Evolutionary conservation across 1,140 invertebrate species (phyloP).

Genomic region (Solenopsis fugax): DNA sequence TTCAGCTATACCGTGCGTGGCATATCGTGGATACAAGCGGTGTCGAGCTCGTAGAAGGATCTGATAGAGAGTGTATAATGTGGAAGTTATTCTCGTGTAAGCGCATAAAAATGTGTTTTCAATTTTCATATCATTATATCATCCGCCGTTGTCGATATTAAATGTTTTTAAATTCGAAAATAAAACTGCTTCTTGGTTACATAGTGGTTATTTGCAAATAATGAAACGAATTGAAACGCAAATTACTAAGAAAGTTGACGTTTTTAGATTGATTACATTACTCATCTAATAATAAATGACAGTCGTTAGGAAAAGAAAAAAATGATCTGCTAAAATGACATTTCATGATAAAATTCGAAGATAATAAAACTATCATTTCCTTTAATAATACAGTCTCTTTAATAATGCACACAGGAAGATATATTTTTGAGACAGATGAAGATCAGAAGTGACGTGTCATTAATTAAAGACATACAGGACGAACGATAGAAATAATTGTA

Average conservation of each 20-base stretch:
- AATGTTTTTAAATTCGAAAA: neutral
- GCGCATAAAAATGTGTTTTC: constrained; percentile 41
- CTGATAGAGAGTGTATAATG: neutral
- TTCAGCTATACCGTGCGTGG: neutral
- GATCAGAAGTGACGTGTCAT: neutral
- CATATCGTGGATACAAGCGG: neutral
- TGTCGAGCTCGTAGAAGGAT: neutral
- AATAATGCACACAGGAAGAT: neutral
- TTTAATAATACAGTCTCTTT: neutral
- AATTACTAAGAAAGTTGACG: neutral
- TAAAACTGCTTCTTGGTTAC: neutral
- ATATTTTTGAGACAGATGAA: neutral
- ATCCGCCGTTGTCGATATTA: neutral
- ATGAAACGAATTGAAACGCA: neutral
- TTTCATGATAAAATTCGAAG: neutral
- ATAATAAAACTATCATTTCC: neutral
- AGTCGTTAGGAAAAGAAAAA: neutral
- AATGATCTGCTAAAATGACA: neutral
- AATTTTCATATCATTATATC: neutral
- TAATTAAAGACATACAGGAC: too few species aligned
- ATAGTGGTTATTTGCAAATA: neutral
- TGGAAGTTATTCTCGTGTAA: constrained; percentile 29
- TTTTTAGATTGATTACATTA: neutral
- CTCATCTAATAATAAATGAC: neutral
- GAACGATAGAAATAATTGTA: neutral